Evolutionary conservation across 2,888 invertebrate species (phyloP).

Genomic region (Pinctada fucata): DNA sequence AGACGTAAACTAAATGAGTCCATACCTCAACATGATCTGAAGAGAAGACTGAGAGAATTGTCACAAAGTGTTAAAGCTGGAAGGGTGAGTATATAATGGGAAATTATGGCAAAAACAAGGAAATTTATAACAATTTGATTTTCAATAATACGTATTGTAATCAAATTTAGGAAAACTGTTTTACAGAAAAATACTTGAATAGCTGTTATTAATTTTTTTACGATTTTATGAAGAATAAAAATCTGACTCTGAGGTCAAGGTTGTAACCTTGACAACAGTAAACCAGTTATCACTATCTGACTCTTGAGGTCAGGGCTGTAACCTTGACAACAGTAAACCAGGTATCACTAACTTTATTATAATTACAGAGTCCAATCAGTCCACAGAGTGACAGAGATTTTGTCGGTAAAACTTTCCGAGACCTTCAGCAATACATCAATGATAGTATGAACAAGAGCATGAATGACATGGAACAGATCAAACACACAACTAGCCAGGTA

Average conservation of each 20-base stretch:
- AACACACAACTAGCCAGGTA: conserved; percentile 59
- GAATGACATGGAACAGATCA: conserved; percentile 62
- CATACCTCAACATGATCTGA: conserved; percentile 60
- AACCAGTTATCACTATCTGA: no score
- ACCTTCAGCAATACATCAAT: conserved; percentile 67
- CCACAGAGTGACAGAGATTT: conserved; percentile 65
- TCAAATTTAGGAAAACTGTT: no score
- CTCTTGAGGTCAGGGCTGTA: no score
- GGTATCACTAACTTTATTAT: no score
- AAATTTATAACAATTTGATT: no score
- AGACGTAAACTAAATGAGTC: conserved; percentile 52
- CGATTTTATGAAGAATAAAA: neutral
- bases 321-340: no score
- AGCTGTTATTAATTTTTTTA: neutral
- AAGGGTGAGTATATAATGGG: conserved; percentile 52
- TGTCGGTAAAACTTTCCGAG: conserved; percentile 68
- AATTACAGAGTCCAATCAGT: conserved; percentile 54
- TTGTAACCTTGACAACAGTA: no score
- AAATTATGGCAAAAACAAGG: no score
- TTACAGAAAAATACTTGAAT: conserved; percentile 4
- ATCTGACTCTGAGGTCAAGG: no score
- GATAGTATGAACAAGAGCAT: conserved; percentile 66
- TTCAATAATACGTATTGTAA: no score
- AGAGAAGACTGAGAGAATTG: conserved; percentile 63
- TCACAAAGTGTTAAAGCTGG: conserved; percentile 64